phyloP scores from a whole-genome alignment of 2,888 invertebrate genomes.

The Marronus borbonicus region DNA sequence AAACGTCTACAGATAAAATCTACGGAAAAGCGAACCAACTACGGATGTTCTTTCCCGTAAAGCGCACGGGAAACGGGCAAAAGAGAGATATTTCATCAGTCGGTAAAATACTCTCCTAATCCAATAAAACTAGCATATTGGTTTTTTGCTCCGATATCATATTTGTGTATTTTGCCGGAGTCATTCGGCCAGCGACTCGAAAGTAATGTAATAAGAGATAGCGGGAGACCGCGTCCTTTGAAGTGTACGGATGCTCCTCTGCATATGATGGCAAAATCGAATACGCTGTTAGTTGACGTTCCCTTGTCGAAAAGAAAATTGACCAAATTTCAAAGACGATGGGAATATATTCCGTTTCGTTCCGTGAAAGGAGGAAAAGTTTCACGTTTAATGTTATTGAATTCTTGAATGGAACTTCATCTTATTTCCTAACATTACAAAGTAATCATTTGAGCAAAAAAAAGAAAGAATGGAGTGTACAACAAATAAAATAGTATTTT shows the following conservation, averaged over 20 bases:
- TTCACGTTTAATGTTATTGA: constrained; percentile 37
- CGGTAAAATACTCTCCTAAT: constrained; percentile 47
- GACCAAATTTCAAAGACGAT: constrained; percentile 62
- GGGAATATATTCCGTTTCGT: constrained; percentile 50
- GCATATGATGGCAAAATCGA: constrained; percentile 68
- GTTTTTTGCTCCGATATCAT: constrained; percentile 45
- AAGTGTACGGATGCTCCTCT: constrained; percentile 58
- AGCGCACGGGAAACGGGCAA: neutral
- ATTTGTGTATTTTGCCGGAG: constrained; percentile 47
- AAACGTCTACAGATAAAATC: neutral
- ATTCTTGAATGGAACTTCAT: constrained; percentile 23
- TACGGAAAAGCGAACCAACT: neutral
- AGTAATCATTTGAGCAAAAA: no score
- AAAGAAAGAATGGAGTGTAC: no score
- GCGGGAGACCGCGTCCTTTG: constrained; percentile 46
- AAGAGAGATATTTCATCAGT: constrained; percentile 26
- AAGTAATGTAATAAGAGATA: constrained; percentile 55
- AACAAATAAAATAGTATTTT: no score
- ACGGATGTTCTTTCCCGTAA: neutral
- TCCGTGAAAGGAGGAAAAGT: constrained; percentile 26
- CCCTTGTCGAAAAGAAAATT: constrained; percentile 63
- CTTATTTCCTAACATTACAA: neutral
- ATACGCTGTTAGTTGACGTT: constrained; percentile 67
- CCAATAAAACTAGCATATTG: constrained; percentile 51
- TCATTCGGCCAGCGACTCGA: constrained; percentile 48